phyloP scores from a whole-genome alignment of 2,888 invertebrate genomes.

The Orthosia gracilis region DNA sequence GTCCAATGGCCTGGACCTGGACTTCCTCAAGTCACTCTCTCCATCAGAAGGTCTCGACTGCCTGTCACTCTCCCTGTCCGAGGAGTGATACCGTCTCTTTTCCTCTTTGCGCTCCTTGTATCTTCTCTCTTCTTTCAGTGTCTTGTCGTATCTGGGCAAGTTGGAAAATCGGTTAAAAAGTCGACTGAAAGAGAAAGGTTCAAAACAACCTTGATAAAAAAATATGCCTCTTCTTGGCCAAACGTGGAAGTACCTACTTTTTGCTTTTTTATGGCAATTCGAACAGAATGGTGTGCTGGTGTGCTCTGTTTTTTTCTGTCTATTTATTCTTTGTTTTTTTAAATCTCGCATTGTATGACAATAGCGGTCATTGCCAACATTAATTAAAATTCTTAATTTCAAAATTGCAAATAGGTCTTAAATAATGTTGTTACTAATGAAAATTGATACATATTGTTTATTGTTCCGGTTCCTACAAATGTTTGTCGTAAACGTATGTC shows the following conservation, averaged over 20 bases:
- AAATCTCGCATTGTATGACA: no score
- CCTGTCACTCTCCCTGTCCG: constrained; percentile 88
- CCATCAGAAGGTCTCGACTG: constrained; percentile 82
- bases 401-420: no score
- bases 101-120: constrained; percentile 72
- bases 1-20: constrained; percentile 83
- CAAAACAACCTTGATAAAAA: not conserved
- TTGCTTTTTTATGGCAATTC: no score
- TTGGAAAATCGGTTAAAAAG: not conserved
- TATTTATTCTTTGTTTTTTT: no score
- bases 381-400: no score
- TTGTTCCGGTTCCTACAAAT: no score
- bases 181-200: not conserved
- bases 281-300: no score
- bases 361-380: no score
- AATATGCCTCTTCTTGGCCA: not conserved
- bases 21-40: constrained; percentile 80
- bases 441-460: no score
- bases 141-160: constrained; percentile 77
- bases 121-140: constrained; percentile 80
- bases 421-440: no score
- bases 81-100: constrained; percentile 92
- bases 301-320: no score
- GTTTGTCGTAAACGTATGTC: no score
- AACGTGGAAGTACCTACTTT: not conserved